Evolutionary conservation across 2,797 vertebrate genomes (phyloP).

Genomic region (Hypotaenidia philippensis): DNA sequence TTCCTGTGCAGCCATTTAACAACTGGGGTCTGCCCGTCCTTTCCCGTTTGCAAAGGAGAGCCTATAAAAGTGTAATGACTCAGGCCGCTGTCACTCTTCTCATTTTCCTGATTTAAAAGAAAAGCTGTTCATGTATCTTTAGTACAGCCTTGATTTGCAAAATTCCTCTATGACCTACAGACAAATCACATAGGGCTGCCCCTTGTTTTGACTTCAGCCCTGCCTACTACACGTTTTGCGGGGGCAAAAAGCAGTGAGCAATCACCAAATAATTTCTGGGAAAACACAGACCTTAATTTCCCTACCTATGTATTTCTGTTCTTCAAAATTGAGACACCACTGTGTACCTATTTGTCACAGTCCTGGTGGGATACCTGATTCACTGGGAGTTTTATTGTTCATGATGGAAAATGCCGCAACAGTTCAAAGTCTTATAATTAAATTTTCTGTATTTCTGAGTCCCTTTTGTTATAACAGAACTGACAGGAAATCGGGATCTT

Average conservation of each 20-base stretch:
- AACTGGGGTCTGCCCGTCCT: background rate
- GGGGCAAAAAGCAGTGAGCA: background rate
- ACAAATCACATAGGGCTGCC: background rate
- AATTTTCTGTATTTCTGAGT: slow-evolving; percentile 52
- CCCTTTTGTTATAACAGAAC: slow-evolving; percentile 26
- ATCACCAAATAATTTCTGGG: background rate
- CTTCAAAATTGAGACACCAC: slow-evolving; percentile 12
- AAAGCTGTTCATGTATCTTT: background rate
- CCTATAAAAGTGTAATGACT: background rate
- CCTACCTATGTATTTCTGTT: background rate
- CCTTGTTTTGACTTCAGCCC: background rate
- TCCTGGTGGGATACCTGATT: slow-evolving; percentile 47
- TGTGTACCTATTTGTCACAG: slow-evolving; percentile 16
- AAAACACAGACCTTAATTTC: background rate
- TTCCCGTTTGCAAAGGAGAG: background rate
- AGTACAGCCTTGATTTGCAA: background rate
- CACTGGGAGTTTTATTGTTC: slow-evolving; percentile 32
- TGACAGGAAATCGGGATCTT: slow-evolving; percentile 65
- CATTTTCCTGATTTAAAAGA: background rate
- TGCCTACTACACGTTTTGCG: background rate
- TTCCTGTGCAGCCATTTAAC: background rate
- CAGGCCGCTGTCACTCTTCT: background rate
- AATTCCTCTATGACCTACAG: background rate
- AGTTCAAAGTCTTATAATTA: slow-evolving; percentile 54
- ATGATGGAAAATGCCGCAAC: slow-evolving; percentile 27